Conservation (phyloP, 2,797 vertebrate genomes). For the Crenuchus spilurus region DNA sequence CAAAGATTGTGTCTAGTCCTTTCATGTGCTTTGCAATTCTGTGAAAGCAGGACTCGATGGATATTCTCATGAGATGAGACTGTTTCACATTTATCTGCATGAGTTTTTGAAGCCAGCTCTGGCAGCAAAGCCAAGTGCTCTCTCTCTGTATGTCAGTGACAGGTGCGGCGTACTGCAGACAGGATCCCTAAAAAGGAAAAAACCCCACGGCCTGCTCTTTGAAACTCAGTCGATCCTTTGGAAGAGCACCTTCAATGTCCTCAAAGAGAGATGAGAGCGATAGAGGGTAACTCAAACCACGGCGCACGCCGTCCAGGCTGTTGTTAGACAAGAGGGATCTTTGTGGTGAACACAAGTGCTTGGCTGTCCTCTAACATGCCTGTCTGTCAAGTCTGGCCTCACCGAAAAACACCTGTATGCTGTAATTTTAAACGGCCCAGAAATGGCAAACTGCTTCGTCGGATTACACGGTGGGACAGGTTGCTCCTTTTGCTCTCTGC, state of each 20-base stretch:
- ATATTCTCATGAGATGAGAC: constrained; percentile 20
- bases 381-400: constrained; percentile 70
- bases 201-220: constrained; percentile 53
- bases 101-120: constrained; percentile 42
- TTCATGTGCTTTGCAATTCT: neutral
- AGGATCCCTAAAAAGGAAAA: constrained; percentile 67
- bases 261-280: constrained; percentile 62
- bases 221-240: constrained; percentile 58
- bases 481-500: constrained; percentile 20
- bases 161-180: constrained; percentile 74
- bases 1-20: neutral
- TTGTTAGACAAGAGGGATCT: constrained; percentile 81
- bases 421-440: constrained; percentile 73
- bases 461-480: constrained; percentile 33
- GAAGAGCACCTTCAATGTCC: constrained; percentile 70
- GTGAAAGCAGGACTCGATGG: neutral
- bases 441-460: constrained; percentile 52
- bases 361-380: constrained; percentile 76
- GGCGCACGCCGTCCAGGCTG: constrained; percentile 71
- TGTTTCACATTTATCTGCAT: constrained; percentile 25
- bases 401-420: constrained; percentile 73
- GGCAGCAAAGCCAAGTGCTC: constrained; percentile 67
- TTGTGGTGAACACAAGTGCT: constrained; percentile 78
- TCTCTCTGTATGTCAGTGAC: constrained; percentile 60
- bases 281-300: constrained; percentile 73